These are phyloP conservation scores for Vulpes lagopus DNA, from an alignment of 2,113 vertebrate species.

Conservation along the genomic window DNA sequence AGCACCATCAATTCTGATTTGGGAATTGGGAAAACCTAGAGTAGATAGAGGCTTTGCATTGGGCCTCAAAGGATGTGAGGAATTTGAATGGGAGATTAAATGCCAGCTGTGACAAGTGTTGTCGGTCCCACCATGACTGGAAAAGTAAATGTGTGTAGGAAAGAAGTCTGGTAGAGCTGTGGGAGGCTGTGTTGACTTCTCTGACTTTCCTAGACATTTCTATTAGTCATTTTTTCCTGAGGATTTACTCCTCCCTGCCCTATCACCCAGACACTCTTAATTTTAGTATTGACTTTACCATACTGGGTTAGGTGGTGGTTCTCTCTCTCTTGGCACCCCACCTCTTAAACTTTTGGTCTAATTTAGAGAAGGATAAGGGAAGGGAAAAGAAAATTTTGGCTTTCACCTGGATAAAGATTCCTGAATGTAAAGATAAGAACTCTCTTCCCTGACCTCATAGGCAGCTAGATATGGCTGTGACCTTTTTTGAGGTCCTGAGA, in stretches of 20 bases:
- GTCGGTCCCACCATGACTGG: not conserved
- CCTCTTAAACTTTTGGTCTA: constrained; percentile 61
- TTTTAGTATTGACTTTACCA: constrained; percentile 72
- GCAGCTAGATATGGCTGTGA: constrained; percentile 14
- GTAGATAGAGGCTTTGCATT: not conserved
- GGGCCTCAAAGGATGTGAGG: not conserved
- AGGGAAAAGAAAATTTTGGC: constrained; percentile 39
- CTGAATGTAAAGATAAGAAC: constrained; percentile 27
- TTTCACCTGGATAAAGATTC: constrained; percentile 55
- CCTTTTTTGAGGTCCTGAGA: constrained; percentile 22
- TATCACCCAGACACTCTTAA: constrained; percentile 72
- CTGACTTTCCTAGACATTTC: constrained; percentile 69
- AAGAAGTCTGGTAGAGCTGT: constrained; percentile 45
- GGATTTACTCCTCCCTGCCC: constrained; percentile 77
- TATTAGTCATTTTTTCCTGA: constrained; percentile 79
- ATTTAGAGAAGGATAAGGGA: constrained; percentile 66
- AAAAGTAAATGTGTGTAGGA: constrained; percentile 48
- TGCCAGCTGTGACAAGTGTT: constrained; percentile 48
- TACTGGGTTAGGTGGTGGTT: constrained; percentile 52
- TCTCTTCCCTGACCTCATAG: constrained; percentile 50
- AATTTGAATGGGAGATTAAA: constrained; percentile 50
- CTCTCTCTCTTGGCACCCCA: constrained; percentile 40
- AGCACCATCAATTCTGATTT: not conserved
- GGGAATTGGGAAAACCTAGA: not conserved
- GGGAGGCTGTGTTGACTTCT: constrained; percentile 71